Evolutionary conservation across 2,113 vertebrate species (phyloP).

Genomic region (Grammomys surdaster): DNA sequence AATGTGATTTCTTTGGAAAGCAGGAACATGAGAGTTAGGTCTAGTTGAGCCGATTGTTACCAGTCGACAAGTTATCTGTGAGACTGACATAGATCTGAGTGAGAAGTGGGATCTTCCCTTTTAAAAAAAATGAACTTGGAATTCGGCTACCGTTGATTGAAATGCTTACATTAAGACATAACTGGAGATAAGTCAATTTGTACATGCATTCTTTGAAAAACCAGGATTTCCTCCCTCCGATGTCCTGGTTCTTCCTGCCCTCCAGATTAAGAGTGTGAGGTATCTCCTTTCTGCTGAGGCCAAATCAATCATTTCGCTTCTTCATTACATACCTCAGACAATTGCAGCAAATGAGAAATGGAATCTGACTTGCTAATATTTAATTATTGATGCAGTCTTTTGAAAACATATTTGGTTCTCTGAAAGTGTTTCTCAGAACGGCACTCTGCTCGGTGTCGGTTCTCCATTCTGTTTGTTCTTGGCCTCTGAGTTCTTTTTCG

Average conservation of each 20-base stretch:
- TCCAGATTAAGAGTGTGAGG: slow-evolving; percentile 68
- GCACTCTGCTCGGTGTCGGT: slow-evolving; percentile 90
- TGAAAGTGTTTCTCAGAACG: slow-evolving; percentile 92
- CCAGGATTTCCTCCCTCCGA: not conserved
- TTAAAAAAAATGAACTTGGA: slow-evolving; percentile 45
- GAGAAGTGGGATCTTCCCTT: slow-evolving; percentile 22
- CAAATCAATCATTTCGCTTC: slow-evolving; percentile 87
- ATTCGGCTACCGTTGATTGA: slow-evolving; percentile 84
- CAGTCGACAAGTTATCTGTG: slow-evolving; percentile 80
- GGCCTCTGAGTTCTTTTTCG: slow-evolving; percentile 91
- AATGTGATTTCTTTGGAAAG: slow-evolving; percentile 80
- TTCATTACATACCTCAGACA: slow-evolving; percentile 88
- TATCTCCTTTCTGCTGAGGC: slow-evolving; percentile 75
- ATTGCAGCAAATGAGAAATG: slow-evolving; percentile 84
- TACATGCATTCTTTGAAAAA: slow-evolving; percentile 65
- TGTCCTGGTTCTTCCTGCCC: not conserved
- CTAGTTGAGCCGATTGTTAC: slow-evolving; percentile 80
- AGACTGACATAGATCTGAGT: slow-evolving; percentile 68
- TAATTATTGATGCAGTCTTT: slow-evolving; percentile 91
- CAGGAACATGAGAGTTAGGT: slow-evolving; percentile 81
- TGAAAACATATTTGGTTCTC: slow-evolving; percentile 94
- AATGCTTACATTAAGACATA: slow-evolving; percentile 83
- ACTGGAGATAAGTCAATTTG: slow-evolving; percentile 81
- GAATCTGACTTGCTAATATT: slow-evolving; percentile 90
- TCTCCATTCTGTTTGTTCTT: slow-evolving; percentile 97